Percentiles rank a stretch among this genome's conserved stretches.
Conservation (phyloP, 2,888 invertebrate genomes). For the Drosophila parthenogenetica region DNA sequence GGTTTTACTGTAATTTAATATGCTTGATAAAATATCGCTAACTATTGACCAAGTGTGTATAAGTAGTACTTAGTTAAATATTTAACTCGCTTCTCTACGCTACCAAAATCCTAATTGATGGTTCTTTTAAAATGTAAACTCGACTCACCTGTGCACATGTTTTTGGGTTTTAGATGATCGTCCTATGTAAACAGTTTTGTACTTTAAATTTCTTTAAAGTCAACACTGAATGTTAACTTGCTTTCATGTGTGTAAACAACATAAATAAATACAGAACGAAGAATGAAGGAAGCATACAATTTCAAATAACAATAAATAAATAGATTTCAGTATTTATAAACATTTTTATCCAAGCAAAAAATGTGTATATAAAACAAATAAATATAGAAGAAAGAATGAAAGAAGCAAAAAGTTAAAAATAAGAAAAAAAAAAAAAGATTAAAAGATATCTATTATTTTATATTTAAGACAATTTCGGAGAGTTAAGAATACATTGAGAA, state of each 20-base stretch:
- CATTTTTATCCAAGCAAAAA: background rate
- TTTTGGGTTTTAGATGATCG: background rate
- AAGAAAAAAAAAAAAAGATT: no score
- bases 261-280: conserved; percentile 1
- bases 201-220: conserved; percentile 6
- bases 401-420: no score
- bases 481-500: no score
- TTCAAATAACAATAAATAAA: conserved; percentile 10
- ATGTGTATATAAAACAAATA: background rate
- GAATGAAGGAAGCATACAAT: conserved; percentile 12
- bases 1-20: no score
- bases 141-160: conserved; percentile 1
- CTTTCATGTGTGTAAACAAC: conserved; percentile 6
- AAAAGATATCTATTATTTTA: no score
- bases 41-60: background rate
- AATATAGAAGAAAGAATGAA: background rate
- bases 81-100: background rate
- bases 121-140: conserved; percentile 1
- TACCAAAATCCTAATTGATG: conserved; percentile 1
- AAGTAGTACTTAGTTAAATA: background rate
- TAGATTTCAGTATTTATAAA: background rate
- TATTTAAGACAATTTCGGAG: no score
- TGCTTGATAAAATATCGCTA: no score
- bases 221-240: conserved; percentile 8
- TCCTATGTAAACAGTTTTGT: conserved; percentile 8